A percentile compares a stretch with the other conserved stretches of the same genome.
These are phyloP conservation scores for Enteromius trimaculatus DNA, from an alignment of 2,797 vertebrate genomes.

Conservation along the genomic window DNA sequence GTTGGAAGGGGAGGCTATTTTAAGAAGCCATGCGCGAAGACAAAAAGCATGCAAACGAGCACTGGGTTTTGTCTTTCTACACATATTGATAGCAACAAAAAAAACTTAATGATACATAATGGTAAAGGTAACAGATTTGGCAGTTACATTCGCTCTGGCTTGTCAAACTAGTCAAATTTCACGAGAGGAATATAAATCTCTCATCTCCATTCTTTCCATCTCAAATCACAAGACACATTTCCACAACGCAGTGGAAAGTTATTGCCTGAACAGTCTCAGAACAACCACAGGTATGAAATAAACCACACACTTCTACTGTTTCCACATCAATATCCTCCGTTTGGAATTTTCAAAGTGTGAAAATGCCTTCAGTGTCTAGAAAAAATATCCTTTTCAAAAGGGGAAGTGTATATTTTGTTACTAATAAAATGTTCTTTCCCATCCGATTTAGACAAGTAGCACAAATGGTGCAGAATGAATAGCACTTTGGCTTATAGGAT, in stretches of 20 bases:
- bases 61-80: neutral
- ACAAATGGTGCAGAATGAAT: neutral
- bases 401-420: neutral
- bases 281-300: conserved; percentile 40
- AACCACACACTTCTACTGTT: neutral
- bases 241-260: conserved; percentile 19
- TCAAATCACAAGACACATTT: conserved; percentile 9
- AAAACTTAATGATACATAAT: neutral
- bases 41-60: neutral
- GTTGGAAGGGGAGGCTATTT: conserved; percentile 60
- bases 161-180: neutral
- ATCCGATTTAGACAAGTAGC: neutral
- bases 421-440: neutral
- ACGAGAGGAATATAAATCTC: conserved; percentile 10
- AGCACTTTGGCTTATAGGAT: neutral
- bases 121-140: neutral
- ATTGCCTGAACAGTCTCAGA: conserved; percentile 14
- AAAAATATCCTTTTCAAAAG: neutral
- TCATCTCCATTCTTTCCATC: conserved; percentile 11
- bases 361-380: conserved; percentile 13
- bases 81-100: neutral
- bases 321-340: neutral
- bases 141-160: neutral
- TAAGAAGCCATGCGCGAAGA: conserved; percentile 53
- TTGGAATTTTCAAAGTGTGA: conserved; percentile 4